phyloP scores from a whole-genome alignment of 2,797 vertebrate species.

The Sebastes minor region DNA sequence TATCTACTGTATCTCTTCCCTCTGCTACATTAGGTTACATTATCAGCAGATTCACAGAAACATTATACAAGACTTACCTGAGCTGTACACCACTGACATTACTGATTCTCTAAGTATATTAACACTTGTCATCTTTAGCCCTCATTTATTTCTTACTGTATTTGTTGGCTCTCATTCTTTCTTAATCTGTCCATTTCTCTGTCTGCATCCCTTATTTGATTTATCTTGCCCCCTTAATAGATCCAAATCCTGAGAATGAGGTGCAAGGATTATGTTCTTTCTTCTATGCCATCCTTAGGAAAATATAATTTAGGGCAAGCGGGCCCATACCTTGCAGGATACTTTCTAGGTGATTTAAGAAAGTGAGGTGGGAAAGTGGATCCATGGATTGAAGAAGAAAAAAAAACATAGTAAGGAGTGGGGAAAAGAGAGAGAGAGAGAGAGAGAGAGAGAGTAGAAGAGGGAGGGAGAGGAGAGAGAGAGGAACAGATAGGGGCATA shows the following conservation, averaged over 20 bases:
- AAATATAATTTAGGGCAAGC: slow-evolving; percentile 65
- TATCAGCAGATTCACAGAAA: slow-evolving; percentile 48
- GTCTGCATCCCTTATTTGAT: background rate
- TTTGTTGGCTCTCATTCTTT: background rate
- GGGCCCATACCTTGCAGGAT: slow-evolving; percentile 51
- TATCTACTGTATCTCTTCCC: slow-evolving; percentile 5
- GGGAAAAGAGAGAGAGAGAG: background rate
- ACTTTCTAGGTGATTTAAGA: slow-evolving; percentile 64
- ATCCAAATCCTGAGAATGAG: slow-evolving; percentile 34
- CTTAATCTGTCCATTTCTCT: background rate
- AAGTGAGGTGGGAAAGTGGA: slow-evolving; percentile 44
- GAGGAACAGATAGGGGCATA: slow-evolving; percentile 67
- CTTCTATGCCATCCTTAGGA: slow-evolving; percentile 39
- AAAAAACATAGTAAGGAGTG: slow-evolving; percentile 13
- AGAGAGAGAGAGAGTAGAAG: slow-evolving; percentile 1
- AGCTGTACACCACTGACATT: background rate
- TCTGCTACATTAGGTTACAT: slow-evolving; percentile 34
- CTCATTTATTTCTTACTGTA: background rate
- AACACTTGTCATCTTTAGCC: background rate
- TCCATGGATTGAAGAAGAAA: slow-evolving; percentile 42
- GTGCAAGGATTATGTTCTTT: slow-evolving; percentile 40
- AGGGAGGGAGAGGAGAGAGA: background rate
- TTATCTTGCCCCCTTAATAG: slow-evolving; percentile 1
- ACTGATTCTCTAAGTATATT: slow-evolving; percentile 7
- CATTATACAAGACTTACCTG: slow-evolving; percentile 28